phyloP scores from a whole-genome alignment of 2,113 vertebrate species.

The Chloebia gouldiae region DNA sequence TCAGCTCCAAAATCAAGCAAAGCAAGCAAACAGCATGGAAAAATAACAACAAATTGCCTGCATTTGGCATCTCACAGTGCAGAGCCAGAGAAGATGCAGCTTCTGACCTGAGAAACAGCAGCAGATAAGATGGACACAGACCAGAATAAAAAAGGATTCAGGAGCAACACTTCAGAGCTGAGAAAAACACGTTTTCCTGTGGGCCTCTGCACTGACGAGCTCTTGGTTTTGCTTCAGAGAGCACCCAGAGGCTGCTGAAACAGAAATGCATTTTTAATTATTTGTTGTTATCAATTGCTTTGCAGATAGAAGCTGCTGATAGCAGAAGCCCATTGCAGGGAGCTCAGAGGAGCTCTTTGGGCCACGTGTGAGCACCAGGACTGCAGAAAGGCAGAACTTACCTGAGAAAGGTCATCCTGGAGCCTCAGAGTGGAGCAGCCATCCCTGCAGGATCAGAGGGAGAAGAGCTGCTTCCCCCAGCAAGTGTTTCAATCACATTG shows the following conservation, averaged over 20 bases:
- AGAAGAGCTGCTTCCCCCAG: not conserved
- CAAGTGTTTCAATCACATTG: not conserved
- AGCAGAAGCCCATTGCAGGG: not conserved
- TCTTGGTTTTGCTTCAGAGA: not conserved
- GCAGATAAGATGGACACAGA: not conserved
- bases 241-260: not conserved
- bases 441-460: not conserved
- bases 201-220: not conserved
- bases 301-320: not conserved
- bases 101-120: constrained; percentile 22
- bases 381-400: not conserved
- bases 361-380: not conserved
- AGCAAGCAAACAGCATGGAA: not conserved
- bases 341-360: not conserved
- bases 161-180: not conserved
- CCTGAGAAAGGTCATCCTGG: not conserved
- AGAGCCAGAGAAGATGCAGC: not conserved
- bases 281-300: not conserved
- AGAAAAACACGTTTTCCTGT: not conserved
- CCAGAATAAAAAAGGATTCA: not conserved
- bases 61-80: not conserved
- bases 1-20: not conserved
- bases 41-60: constrained; percentile 26
- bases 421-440: not conserved
- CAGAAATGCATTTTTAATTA: constrained; percentile 1